These are phyloP conservation scores for Baronia brevicornis DNA, from an alignment of 2,888 invertebrate genomes.

Conservation along the genomic window DNA sequence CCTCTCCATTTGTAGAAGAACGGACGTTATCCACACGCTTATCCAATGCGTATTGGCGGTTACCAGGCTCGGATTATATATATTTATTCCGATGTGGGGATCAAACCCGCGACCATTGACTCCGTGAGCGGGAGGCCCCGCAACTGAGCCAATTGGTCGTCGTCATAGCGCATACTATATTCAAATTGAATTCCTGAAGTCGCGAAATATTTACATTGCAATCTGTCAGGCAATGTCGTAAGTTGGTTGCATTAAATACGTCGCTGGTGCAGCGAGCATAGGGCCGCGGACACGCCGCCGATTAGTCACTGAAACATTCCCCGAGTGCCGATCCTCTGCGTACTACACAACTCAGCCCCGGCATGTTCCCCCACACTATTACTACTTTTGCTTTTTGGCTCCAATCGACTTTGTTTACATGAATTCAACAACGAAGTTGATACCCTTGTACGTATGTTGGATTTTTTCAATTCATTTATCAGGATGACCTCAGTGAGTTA, in stretches of 20 bases:
- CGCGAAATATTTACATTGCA: conserved; percentile 20
- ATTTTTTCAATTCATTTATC: too few relatives aligned
- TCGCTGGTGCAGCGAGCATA: conserved; percentile 31
- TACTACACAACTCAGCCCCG: conserved; percentile 20
- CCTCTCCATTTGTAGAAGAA: too few relatives aligned
- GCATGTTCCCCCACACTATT: conserved; percentile 6
- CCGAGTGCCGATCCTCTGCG: conserved; percentile 46
- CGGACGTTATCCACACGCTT: too few relatives aligned
- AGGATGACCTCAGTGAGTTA: too few relatives aligned
- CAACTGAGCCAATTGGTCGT: too few relatives aligned
- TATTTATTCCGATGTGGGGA: too few relatives aligned
- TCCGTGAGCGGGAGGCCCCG: too few relatives aligned
- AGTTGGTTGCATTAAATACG: conserved; percentile 29
- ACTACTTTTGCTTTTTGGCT: conserved; percentile 2
- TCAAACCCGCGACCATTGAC: too few relatives aligned
- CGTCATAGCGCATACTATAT: conserved; percentile 3
- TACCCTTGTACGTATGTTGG: too few relatives aligned
- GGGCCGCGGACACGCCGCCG: conserved; percentile 42
- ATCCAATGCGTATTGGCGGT: too few relatives aligned
- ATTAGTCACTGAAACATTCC: conserved; percentile 70
- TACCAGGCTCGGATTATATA: too few relatives aligned
- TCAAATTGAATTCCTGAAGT: conserved; percentile 12
- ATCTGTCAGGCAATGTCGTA: conserved; percentile 22
- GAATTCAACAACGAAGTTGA: too few relatives aligned
- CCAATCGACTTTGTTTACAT: not conserved